These are phyloP conservation scores for Apodemia duryi DNA, from an alignment of 2,888 invertebrate species.

Conservation along the genomic window DNA sequence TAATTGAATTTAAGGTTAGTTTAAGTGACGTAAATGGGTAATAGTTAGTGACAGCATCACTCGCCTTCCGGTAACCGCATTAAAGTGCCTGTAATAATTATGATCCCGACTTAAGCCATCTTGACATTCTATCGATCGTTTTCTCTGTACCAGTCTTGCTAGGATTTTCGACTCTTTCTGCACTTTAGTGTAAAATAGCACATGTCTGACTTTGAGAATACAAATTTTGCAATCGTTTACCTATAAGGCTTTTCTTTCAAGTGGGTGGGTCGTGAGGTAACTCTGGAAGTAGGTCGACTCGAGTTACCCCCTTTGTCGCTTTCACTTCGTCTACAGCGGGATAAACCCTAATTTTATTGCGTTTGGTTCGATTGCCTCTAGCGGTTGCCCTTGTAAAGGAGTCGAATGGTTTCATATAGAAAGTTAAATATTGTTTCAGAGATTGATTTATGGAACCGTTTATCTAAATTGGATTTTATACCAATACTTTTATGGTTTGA, in stretches of 20 bases:
- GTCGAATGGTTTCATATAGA: slow-evolving; percentile 20
- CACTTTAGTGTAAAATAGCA: slow-evolving; percentile 51
- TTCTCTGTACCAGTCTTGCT: slow-evolving; percentile 34
- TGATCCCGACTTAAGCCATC: background rate
- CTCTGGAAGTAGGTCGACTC: slow-evolving; percentile 59
- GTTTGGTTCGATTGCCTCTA: slow-evolving; percentile 59
- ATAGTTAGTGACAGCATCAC: too few relatives aligned
- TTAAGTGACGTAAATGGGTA: background rate
- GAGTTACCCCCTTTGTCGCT: slow-evolving; percentile 51
- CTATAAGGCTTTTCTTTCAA: slow-evolving; percentile 34
- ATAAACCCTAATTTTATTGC: slow-evolving; percentile 73
- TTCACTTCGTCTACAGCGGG: slow-evolving; percentile 57
- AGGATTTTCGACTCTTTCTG: slow-evolving; percentile 47
- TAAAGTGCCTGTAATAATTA: slow-evolving; percentile 20
- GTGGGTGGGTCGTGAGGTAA: slow-evolving; percentile 38
- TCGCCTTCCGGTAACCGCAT: slow-evolving; percentile 21
- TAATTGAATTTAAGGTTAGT: too few relatives aligned
- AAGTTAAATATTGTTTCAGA: slow-evolving; percentile 12
- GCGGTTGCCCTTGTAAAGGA: slow-evolving; percentile 35
- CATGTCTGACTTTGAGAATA: slow-evolving; percentile 35
- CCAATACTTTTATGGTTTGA: background rate
- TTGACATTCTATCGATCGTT: slow-evolving; percentile 36
- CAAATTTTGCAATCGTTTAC: slow-evolving; percentile 38
- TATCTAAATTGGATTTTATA: background rate
- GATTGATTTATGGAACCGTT: background rate